Conservation (phyloP, 2,797 vertebrate genomes). For the Peromyscus eremicus region DNA sequence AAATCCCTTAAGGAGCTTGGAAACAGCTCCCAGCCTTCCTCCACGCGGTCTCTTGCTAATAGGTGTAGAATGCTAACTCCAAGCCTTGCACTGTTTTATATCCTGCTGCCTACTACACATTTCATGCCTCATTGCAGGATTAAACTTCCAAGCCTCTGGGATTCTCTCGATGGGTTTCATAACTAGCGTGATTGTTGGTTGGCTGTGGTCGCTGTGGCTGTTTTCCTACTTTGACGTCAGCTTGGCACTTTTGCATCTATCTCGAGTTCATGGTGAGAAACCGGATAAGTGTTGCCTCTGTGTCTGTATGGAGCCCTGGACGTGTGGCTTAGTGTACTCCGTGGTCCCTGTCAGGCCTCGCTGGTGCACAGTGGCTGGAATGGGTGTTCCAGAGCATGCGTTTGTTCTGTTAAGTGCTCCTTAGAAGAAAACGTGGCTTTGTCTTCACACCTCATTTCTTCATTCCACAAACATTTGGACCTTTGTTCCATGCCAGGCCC, state of each 20-base stretch:
- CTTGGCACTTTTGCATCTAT: background rate
- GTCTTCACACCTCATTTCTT: background rate
- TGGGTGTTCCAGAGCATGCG: background rate
- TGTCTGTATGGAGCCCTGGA: background rate
- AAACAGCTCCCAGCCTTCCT: background rate
- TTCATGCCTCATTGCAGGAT: background rate
- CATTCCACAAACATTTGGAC: background rate
- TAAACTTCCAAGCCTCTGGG: conserved; percentile 51
- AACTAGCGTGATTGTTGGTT: background rate
- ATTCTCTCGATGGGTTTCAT: conserved; percentile 55
- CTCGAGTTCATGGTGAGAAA: background rate
- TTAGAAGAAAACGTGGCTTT: conserved; percentile 10
- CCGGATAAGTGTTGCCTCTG: background rate
- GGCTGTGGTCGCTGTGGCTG: background rate
- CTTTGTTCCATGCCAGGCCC: background rate
- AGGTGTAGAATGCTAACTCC: background rate
- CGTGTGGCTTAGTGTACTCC: background rate
- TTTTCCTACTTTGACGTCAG: background rate
- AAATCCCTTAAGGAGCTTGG: background rate
- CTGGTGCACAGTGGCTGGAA: background rate
- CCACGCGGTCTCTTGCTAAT: background rate
- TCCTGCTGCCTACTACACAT: background rate
- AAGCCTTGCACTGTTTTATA: background rate
- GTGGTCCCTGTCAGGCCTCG: background rate
- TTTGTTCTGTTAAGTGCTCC: background rate